Evolutionary conservation across 2,113 vertebrate species (phyloP), one percentile per base, ranked within the genome.

Genomic region (Amblyopsis rosae): DNA sequence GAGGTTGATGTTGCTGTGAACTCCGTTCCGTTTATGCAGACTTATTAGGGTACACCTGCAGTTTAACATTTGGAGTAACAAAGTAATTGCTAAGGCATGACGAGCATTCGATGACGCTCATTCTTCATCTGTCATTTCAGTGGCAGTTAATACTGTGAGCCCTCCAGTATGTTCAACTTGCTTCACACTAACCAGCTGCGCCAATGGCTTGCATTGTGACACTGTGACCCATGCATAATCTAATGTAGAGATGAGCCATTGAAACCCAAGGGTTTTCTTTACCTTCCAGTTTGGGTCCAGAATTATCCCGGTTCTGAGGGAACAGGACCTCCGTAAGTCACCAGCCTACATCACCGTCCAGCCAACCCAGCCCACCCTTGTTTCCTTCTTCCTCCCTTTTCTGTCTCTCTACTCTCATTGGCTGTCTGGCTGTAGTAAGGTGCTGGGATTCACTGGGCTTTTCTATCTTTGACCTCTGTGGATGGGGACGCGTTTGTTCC

Each of bases 291-390:
- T 88, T 95, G 78, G 94, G 95, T 92, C 94, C 93, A 94, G 96
- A 98, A 93, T 95, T 97, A 93, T 97, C 96, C 93, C 93, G 94
- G 89, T 95, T 98, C 92, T 98, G 96, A 98, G 89, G 92, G 93
- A 93, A 92, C 90, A 90, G 90, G 90, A 93, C 88, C 92, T 86
- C 88, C 94, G 97, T 98, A 98, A 98, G 96, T 98, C 92, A 90
- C 86, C 64, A 87, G 80, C 78, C 76, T 89, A 70, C 87, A 89
- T 83, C 65, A 65, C 75, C 82, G 83, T 75, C 86, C 80, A 89
- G 81, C 85, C 76, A 89, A 82, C 59, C 82, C 82, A 72, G 82
- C 83, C 73, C 70, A 62, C 77, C 72, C 62, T 80, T 72, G 64
- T 70, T 84, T 67, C 64, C 83, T 75, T 73, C 63, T 10, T 76